Percentiles rank a stretch among this genome's conserved stretches.
phyloP scores from a whole-genome alignment of 2,888 invertebrate species.

The Noctua fimbriata region DNA sequence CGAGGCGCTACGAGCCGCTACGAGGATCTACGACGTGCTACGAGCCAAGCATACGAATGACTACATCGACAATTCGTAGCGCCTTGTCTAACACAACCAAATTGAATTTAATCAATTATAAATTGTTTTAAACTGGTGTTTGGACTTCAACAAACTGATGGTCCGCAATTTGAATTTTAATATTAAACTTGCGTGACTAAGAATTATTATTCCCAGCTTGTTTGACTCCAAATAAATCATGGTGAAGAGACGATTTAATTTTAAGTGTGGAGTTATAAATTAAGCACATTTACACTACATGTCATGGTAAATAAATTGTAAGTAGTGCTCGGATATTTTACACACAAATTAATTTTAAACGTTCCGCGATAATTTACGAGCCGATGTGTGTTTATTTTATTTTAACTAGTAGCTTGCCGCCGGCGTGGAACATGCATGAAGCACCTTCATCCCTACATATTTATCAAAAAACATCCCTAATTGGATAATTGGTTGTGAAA shows the following conservation, averaged over 20 bases:
- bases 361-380: constrained; percentile 54
- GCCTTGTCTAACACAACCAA: constrained; percentile 49
- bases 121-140: constrained; percentile 48
- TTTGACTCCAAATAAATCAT: constrained; percentile 45
- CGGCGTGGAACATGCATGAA: neutral
- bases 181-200: neutral
- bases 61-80: constrained; percentile 60
- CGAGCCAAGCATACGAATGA: constrained; percentile 70
- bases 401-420: constrained; percentile 22
- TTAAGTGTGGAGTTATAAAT: constrained; percentile 48
- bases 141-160: constrained; percentile 20
- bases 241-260: constrained; percentile 28
- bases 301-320: constrained; percentile 50
- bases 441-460: neutral
- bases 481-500: neutral
- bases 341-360: constrained; percentile 61
- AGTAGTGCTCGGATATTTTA: constrained; percentile 51
- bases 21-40: constrained; percentile 65
- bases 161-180: constrained; percentile 4
- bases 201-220: constrained; percentile 8
- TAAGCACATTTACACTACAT: constrained; percentile 39
- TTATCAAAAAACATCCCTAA: constrained; percentile 10
- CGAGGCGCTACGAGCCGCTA: constrained; percentile 64
- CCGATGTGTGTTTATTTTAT: constrained; percentile 55
- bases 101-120: constrained; percentile 66